Conservation (phyloP, 30 jellyfish, hydroid and myxozoan species). For the Pseudorhiza aurosa region DNA sequence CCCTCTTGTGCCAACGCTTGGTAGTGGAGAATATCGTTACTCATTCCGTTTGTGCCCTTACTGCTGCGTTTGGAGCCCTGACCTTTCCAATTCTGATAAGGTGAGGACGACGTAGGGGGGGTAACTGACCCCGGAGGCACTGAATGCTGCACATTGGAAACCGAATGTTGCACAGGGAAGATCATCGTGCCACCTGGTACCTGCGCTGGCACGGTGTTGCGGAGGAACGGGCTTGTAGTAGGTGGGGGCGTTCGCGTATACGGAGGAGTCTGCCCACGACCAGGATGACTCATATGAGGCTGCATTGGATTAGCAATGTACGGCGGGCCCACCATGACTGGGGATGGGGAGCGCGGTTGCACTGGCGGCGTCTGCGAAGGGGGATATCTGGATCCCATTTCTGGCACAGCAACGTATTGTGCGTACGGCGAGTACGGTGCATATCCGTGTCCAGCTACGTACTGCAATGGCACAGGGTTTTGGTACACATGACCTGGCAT, state of each 20-base stretch:
- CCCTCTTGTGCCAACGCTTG: slow-evolving; percentile 73
- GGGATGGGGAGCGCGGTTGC: slow-evolving; percentile 71
- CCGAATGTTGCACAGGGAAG: slow-evolving; percentile 46
- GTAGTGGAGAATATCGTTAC: slow-evolving; percentile 51
- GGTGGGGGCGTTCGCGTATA: slow-evolving; percentile 77
- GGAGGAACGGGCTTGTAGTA: slow-evolving; percentile 40
- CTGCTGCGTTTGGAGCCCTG: slow-evolving; percentile 39
- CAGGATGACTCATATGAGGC: slow-evolving; percentile 47
- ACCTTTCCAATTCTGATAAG: slow-evolving; percentile 70
- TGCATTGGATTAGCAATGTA: slow-evolving; percentile 58
- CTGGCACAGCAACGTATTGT: slow-evolving; percentile 58
- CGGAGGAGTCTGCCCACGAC: slow-evolving; percentile 77
- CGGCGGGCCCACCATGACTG: slow-evolving; percentile 61
- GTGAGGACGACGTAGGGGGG: slow-evolving; percentile 39
- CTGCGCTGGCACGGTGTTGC: slow-evolving; percentile 47
- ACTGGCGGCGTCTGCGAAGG: slow-evolving; percentile 81
- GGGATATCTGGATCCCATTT: slow-evolving; percentile 52
- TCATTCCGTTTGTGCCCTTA: slow-evolving; percentile 28
- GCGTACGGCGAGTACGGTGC: slow-evolving; percentile 56
- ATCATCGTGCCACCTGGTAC: slow-evolving; percentile 67
- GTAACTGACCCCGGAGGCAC: slow-evolving; percentile 30
- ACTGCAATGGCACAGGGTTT: slow-evolving; percentile 70
- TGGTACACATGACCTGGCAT: slow-evolving; percentile 71
- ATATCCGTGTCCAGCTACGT: slow-evolving; percentile 63
- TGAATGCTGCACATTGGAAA: slow-evolving; percentile 16